These are phyloP conservation scores for Petrocephalus microphthalmus DNA, from an alignment of 2,113 vertebrate species.

Conservation along the genomic window DNA sequence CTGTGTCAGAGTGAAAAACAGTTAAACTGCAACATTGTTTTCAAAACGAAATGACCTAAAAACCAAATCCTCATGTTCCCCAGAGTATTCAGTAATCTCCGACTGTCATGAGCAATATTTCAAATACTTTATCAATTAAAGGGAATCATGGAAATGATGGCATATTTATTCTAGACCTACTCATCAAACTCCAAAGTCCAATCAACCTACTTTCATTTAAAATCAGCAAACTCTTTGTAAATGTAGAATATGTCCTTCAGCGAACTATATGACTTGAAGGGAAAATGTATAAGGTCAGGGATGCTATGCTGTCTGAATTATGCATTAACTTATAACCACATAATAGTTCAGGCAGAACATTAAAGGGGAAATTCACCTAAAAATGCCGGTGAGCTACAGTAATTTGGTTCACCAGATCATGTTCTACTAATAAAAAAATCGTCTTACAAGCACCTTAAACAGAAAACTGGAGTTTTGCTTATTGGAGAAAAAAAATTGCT, in stretches of 20 bases:
- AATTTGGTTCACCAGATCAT: neutral
- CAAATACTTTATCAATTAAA: constrained; percentile 11
- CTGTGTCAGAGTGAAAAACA: neutral
- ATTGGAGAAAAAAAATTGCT: neutral
- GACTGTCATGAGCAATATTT: neutral
- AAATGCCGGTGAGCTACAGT: neutral
- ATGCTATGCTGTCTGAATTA: neutral
- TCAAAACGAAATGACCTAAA: neutral
- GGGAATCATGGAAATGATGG: constrained; percentile 14
- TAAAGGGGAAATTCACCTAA: constrained; percentile 2
- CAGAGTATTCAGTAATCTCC: neutral
- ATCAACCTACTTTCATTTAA: constrained; percentile 20
- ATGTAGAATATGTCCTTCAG: constrained; percentile 5
- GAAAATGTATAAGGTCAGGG: constrained; percentile 3
- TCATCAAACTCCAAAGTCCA: constrained; percentile 17
- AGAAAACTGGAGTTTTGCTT: neutral
- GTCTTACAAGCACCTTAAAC: neutral
- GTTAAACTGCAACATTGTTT: neutral
- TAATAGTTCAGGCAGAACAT: neutral
- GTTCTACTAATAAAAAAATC: neutral
- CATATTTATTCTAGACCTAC: constrained; percentile 11
- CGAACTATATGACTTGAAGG: neutral
- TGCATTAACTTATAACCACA: neutral
- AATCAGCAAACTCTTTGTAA: constrained; percentile 3
- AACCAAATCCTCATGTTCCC: neutral